Percentiles rank a stretch among this genome's conserved stretches.
phyloP scores from a whole-genome alignment of 2,113 vertebrate genomes.

The Piprites chloris region DNA sequence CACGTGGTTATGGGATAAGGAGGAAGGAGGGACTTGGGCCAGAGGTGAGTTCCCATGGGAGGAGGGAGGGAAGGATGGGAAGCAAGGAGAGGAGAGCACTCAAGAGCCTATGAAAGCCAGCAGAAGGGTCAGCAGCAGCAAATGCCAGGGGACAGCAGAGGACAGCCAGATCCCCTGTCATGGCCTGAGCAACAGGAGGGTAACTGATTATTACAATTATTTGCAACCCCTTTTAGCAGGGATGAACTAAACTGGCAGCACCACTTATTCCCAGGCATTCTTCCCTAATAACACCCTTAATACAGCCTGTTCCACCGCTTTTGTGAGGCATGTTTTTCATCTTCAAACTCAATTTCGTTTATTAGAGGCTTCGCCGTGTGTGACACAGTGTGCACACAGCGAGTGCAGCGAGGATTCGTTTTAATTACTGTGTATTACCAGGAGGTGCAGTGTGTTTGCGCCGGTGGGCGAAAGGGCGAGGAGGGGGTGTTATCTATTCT shows the following conservation, averaged over 20 bases:
- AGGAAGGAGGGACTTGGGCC: background rate
- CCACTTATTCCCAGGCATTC: constrained; percentile 27
- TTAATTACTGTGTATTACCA: background rate
- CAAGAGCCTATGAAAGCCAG: background rate
- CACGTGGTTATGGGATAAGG: rapidly evolving
- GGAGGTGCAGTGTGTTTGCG: background rate
- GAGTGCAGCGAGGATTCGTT: background rate
- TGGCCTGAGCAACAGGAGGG: background rate
- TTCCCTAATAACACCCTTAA: constrained; percentile 50
- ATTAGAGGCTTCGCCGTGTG: constrained; percentile 4
- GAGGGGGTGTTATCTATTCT: background rate
- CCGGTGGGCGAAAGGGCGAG: background rate
- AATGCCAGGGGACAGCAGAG: background rate
- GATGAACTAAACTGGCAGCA: background rate
- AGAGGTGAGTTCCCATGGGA: background rate
- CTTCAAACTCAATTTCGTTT: constrained; percentile 49
- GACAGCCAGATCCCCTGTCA: background rate
- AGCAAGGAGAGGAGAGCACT: background rate
- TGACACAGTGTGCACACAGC: constrained; percentile 3
- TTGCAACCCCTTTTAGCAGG: background rate
- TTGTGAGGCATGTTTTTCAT: constrained; percentile 52
- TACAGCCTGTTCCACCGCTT: constrained; percentile 9
- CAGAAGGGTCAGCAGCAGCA: background rate
- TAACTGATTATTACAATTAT: constrained; percentile 29
- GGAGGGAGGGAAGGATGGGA: background rate